Evolutionary conservation across 2,797 vertebrate species (phyloP).

Genomic region (Tympanoctomys barrerae): DNA sequence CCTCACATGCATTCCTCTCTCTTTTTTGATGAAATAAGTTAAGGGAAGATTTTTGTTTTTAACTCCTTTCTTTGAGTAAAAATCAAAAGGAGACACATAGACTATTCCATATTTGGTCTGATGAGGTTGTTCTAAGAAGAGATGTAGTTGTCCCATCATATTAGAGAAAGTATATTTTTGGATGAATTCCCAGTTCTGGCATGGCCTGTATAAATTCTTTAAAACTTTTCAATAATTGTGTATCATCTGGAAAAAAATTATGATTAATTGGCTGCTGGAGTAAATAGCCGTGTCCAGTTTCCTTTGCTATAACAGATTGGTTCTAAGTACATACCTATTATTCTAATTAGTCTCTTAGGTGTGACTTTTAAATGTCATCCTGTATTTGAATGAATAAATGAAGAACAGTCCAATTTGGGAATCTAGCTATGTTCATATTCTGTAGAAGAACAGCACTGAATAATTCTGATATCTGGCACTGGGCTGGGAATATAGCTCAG

Average conservation of each 20-base stretch:
- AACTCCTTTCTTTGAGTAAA: constrained; percentile 64
- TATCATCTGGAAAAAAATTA: background rate
- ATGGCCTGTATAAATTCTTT: background rate
- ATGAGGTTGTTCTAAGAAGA: constrained; percentile 60
- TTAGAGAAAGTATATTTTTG: constrained; percentile 61
- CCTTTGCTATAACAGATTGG: constrained; percentile 78
- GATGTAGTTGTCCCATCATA: constrained; percentile 53
- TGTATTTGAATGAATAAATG: constrained; percentile 93
- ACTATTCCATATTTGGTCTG: constrained; percentile 24
- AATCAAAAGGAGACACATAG: constrained; percentile 49
- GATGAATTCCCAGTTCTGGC: background rate
- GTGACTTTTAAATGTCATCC: constrained; percentile 70
- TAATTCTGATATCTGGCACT: background rate
- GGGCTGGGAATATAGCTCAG: no score
- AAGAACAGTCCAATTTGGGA: constrained; percentile 89
- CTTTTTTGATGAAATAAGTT: background rate
- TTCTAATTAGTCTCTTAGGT: constrained; percentile 73
- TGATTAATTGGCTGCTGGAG: constrained; percentile 48
- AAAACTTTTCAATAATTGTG: constrained; percentile 1
- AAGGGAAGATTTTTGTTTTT: constrained; percentile 47
- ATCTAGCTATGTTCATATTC: constrained; percentile 86
- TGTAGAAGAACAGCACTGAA: background rate
- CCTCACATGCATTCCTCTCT: background rate
- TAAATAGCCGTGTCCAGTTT: constrained; percentile 73
- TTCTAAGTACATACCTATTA: constrained; percentile 26